Base-by-base conservation (phyloP, 1,140 invertebrate species). In the Leptopilina boulardi region DNA sequence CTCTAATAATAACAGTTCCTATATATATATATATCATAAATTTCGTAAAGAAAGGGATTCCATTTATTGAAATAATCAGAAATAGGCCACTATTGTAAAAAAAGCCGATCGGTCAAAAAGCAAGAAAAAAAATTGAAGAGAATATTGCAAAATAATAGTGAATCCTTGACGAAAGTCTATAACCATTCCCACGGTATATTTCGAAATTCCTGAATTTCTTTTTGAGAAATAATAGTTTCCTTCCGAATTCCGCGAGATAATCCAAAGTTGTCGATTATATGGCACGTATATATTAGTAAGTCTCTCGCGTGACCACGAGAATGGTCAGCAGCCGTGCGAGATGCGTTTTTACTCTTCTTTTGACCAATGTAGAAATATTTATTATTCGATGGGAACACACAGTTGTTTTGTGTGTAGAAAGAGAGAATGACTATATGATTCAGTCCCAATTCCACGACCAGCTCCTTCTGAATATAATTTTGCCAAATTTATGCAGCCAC, bases 181-280 rank as follows among this genome's bases (percentile, higher is more conserved):
- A 9, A 30, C 26, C n/a, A n/a, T 66, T 66, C 59, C 59, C 59
- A 66, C 59, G 71, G 47, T 51, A 47, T 73, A 21, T 13, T 38
- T 38, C 9, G 26, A 44, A 66, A 47, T 73, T 73, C 71, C 71
- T n/a, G 21, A n/a, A 9, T 15, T 15, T 42, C n/a, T 38, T 38
- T 9, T 38, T 74, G 47, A 23, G 54, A 13, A 38, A 38, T 38
- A 38, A 51, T 51, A 44, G 73, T 74, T 74, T 59, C 51, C 56
- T 77, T 73, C 71, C 75, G 75, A 76, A 76, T 71, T 76, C 75
- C 75, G 42, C 51, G 76, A 30, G 71, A 47, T 77, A 77, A 77
- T 77, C 76, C 76, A 19, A 38, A 19, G 34, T 26, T 30, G 34
- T n/a, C 71, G 47, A 74, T 74, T 77, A 77, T 73, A 56, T 19